Percentiles rank a stretch among this genome's conserved stretches.
Conservation (phyloP, 2,888 invertebrate genomes). For the Dynastes grantii region DNA sequence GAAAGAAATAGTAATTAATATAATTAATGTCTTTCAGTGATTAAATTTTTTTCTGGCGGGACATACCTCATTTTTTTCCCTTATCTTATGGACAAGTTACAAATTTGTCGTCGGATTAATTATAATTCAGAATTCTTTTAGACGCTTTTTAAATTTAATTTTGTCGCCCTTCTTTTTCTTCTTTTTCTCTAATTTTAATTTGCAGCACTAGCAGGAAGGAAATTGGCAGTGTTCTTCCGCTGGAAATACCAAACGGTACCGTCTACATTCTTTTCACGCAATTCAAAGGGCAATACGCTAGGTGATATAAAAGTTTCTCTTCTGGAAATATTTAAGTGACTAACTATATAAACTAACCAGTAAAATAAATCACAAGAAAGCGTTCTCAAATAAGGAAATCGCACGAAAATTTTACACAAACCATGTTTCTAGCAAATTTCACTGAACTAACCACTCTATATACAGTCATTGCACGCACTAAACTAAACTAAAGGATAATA, state of each 20-base stretch:
- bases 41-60: not conserved
- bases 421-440: too few relatives aligned
- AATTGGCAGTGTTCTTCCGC: constrained; percentile 14
- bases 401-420: too few relatives aligned
- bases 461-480: too few relatives aligned
- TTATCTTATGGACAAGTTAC: not conserved
- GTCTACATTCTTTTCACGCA: not conserved
- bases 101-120: not conserved
- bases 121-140: not conserved
- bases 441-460: too few relatives aligned
- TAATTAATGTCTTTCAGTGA: not conserved
- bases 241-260: constrained; percentile 11
- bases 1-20: constrained; percentile 14
- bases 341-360: too few relatives aligned
- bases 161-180: not conserved
- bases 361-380: too few relatives aligned
- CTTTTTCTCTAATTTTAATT: not conserved
- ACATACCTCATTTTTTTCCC: not conserved
- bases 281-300: not conserved
- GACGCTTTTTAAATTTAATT: not conserved
- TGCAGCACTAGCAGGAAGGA: constrained; percentile 7
- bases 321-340: too few relatives aligned
- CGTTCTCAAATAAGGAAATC: too few relatives aligned
- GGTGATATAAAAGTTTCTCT: not conserved
- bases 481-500: too few relatives aligned